Base-by-base conservation (phyloP, 2,888 invertebrate genomes). In the Polydesmus complanatus region DNA sequence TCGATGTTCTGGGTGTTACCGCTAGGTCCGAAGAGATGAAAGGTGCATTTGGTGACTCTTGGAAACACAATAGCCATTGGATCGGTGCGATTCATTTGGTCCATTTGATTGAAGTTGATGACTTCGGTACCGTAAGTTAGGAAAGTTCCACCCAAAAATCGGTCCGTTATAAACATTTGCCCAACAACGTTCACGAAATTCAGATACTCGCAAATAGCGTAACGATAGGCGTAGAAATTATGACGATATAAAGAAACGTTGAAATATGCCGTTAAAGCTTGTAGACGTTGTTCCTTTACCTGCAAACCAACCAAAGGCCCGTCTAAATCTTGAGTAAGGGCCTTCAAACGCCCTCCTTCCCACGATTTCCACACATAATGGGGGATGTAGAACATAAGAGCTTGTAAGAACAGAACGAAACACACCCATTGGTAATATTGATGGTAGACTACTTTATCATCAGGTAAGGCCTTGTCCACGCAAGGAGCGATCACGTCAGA, bases 11-110 rank as follows among this genome's bases (percentile, higher is more conserved):
- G 88, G 61, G 92, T 82, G 1, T 84, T 80, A 0, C 92, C 92
- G 0, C 87, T 85, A 0, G 88, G 83, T 76, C 92, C 92, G 73
- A 83, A 92, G 73, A 90, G 90, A 76, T 86, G 84, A 77, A 93
- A 93, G 56, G 82, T 81, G 73, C 93, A 93, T 73, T 92, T 93
- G 8, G 92, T 92, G 22, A 62, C 27, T 5, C 68, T 64, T 1
- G 68, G 68, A 56, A 68, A 68, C 8, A 71, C 69, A 11, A 18
- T 18, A 68, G 89, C 87, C 65, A 91, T 76, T 0, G 84, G 81
- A 72, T 87, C 84, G 67, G 81, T 77, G 58, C 81, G 77, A 0
- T 78, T 74, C 54, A 80, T 77, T 67, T 76, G 68, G 68, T 76
- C 59, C 77, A 83, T 80, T 75, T 92, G 90, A 0, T 78, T 77